Evolutionary conservation across 1,140 invertebrate genomes (phyloP), one percentile per base, ranked within the genome.

Genomic region (Panagrolaimus sp.): DNA sequence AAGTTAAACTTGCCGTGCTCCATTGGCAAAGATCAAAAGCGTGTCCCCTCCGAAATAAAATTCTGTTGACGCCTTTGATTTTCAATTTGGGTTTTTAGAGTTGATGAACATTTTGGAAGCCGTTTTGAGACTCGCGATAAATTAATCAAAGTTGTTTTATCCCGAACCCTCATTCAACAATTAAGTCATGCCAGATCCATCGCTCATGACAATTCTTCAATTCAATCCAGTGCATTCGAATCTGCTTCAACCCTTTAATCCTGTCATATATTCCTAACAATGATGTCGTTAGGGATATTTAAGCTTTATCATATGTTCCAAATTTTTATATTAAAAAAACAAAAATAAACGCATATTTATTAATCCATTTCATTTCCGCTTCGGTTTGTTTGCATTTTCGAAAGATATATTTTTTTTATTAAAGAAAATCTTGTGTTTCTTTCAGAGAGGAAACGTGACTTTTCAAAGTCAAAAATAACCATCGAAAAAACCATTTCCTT

Each of bases 91-190:
- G 9, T 28, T 24, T 73, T 68, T 32, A 73, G 74, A 65, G 73
- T 75, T 38, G 74, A 76, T 55, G 73, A 75, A 44, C 71, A 75
- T 7, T 73, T 76, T 44, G 74, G 74, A 63, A 68, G 67, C 24
- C 67, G 72, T n/a, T 74, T 73, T 46, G 74, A 76, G 46, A 75
- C 73, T 55, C 26, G 74, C 17, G 74, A 76, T 52, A 76, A 71
- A 67, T 43, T 44, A 21, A 76, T 76, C 43, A 65, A 63, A 28
- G 70, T 76, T 17, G 71, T 76, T 15, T 28, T 75, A 28, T 55
- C 63, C 17, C 28, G 73, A 48, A 46, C 69, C 7, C 71, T 73
- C 28, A 71, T 74, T 8, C 24, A 38, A 44, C 69, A 74, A 44
- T 58, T 75, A 26, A 74, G 69, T 15, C 48, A 65, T 58, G 73